A percentile compares a stretch with the other conserved stretches of the same genome.
phyloP scores from a whole-genome alignment of 2,888 invertebrate species.

The Pristionchus mayeri region DNA sequence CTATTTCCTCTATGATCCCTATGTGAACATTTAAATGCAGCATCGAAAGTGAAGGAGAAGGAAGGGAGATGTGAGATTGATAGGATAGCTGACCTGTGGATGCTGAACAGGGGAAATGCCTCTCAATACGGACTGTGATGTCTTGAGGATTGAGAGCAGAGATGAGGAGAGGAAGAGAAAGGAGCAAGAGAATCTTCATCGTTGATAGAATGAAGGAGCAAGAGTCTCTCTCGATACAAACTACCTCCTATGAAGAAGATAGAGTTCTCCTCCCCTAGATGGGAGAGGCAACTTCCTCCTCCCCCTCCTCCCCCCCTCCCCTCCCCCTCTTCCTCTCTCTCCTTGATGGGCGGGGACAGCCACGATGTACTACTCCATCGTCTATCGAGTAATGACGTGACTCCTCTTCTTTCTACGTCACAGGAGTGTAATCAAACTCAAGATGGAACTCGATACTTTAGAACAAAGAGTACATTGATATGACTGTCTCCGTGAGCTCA shows the following conservation, averaged over 20 bases:
- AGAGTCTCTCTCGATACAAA: slow-evolving; percentile 4
- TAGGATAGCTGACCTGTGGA: slow-evolving; percentile 69
- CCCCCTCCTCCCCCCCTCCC: not conserved
- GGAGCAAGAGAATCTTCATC: slow-evolving; percentile 29
- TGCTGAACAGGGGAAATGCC: slow-evolving; percentile 75
- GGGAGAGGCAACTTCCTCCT: slow-evolving; percentile 1
- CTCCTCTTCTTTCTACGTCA: slow-evolving; percentile 16
- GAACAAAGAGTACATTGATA: slow-evolving; percentile 3
- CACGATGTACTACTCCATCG: slow-evolving; percentile 30
- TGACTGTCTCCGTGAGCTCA: not conserved
- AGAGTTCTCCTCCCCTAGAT: slow-evolving; percentile 36
- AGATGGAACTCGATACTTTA: slow-evolving; percentile 2
- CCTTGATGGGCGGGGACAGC: slow-evolving; percentile 14
- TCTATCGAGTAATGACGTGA: slow-evolving; percentile 46
- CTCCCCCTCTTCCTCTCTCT: not conserved
- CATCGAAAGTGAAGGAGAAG: slow-evolving; percentile 17
- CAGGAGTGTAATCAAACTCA: slow-evolving; percentile 13
- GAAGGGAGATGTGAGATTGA: slow-evolving; percentile 28
- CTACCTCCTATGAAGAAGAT: slow-evolving; percentile 36
- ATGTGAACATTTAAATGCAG: not conserved
- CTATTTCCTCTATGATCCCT: not conserved
- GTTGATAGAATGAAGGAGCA: not conserved
- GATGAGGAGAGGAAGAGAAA: slow-evolving; percentile 49
- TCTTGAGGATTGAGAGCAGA: slow-evolving; percentile 59
- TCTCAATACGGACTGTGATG: slow-evolving; percentile 72